phyloP scores from a whole-genome alignment of 2,113 vertebrate genomes.

The Cettia cetti region DNA sequence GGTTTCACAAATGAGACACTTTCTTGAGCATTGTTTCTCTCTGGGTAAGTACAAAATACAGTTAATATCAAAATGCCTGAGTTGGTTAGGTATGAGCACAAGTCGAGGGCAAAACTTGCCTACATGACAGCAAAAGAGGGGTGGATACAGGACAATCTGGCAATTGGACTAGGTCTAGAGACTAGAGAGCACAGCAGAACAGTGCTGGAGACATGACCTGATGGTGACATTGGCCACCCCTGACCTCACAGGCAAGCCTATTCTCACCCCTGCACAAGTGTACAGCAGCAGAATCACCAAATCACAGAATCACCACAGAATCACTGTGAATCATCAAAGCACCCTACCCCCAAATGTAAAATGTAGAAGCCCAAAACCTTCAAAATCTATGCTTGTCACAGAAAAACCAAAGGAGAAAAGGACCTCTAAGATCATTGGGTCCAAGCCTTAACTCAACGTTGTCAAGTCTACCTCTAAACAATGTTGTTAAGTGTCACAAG shows the following conservation, averaged over 20 bases:
- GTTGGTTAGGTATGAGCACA: not conserved
- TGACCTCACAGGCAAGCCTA: not conserved
- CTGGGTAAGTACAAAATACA: not conserved
- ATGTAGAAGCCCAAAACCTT: not conserved
- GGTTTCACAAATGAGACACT: not conserved
- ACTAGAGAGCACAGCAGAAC: not conserved
- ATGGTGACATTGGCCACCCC: rapidly evolving
- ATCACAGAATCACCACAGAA: too few relatives aligned
- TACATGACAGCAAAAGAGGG: not conserved
- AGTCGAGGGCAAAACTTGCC: not conserved
- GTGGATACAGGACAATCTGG: not conserved
- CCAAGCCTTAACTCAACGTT: not conserved
- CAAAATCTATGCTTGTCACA: not conserved
- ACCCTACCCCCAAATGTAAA: not conserved
- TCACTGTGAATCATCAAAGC: too few relatives aligned
- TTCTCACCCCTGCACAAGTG: not conserved
- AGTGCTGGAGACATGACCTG: not conserved
- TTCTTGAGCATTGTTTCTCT: not conserved
- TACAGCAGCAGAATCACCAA: not conserved
- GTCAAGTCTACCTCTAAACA: not conserved
- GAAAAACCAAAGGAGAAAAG: rapidly evolving
- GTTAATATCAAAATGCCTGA: not conserved
- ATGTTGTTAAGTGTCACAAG: not conserved
- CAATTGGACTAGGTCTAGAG: not conserved
- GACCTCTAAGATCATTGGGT: not conserved